Percentiles rank a stretch among this genome's conserved stretches.
These are phyloP conservation scores for Daktulosphaira vitifoliae DNA, from an alignment of 1,140 invertebrate species.

Conservation along the genomic window DNA sequence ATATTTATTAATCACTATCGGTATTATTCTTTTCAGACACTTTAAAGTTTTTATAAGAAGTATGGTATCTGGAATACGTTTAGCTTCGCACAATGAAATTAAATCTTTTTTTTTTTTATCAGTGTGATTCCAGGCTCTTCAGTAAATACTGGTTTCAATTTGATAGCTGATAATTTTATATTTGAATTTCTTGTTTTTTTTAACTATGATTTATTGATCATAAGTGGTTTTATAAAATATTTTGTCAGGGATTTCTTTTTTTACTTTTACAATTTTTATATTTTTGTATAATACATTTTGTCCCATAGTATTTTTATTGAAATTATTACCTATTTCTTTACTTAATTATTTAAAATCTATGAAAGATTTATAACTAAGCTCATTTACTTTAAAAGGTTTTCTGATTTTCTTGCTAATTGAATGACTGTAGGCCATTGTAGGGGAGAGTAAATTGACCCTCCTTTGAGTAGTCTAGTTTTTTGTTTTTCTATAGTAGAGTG, in stretches of 20 bases:
- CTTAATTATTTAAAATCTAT: slow-evolving; percentile 8
- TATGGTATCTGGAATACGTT: slow-evolving; percentile 1
- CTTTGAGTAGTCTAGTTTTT: not conserved
- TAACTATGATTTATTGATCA: not conserved
- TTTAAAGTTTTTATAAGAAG: slow-evolving; percentile 3
- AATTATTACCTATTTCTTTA: slow-evolving; percentile 12
- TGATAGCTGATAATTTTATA: not conserved
- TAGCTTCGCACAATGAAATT: not conserved
- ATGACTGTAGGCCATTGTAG: slow-evolving; percentile 4
- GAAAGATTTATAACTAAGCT: slow-evolving; percentile 6
- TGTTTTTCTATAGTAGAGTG: slow-evolving; percentile 2
- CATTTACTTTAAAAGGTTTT: slow-evolving; percentile 4
- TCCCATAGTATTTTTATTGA: not conserved
- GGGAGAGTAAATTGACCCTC: slow-evolving; percentile 5
- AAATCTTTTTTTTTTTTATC: slow-evolving; percentile 13
- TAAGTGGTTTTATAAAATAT: slow-evolving; percentile 8
- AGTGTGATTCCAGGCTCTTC: not conserved
- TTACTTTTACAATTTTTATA: not conserved
- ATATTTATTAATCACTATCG: slow-evolving; percentile 7
- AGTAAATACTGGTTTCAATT: not conserved
- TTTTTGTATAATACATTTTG: not conserved
- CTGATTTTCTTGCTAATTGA: slow-evolving; percentile 5
- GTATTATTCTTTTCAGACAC: not conserved
- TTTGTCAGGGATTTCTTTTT: not conserved
- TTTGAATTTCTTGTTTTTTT: not conserved